Evolutionary conservation across 2,888 invertebrate genomes (phyloP).

Genomic region (Ligdia adustata): DNA sequence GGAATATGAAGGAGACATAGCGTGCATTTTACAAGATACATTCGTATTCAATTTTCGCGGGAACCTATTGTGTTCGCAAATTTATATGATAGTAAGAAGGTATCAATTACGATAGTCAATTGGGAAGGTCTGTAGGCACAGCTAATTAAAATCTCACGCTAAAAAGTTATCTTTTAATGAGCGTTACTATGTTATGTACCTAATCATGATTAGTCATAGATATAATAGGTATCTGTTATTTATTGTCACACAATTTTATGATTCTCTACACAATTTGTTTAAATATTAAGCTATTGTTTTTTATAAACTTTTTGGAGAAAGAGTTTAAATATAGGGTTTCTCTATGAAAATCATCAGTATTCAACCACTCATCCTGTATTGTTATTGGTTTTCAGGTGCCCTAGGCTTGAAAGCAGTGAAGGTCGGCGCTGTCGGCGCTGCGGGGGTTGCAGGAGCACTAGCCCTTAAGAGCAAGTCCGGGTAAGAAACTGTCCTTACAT

Average conservation of each 20-base stretch:
- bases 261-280: too few relatives aligned
- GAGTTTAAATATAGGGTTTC: too few relatives aligned
- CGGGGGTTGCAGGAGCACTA: slow-evolving; percentile 58
- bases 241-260: too few relatives aligned
- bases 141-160: slow-evolving; percentile 5
- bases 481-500: slow-evolving; percentile 47
- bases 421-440: slow-evolving; percentile 61
- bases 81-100: background rate
- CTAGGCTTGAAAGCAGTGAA: slow-evolving; percentile 74
- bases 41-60: background rate
- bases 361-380: too few relatives aligned
- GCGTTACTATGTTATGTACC: too few relatives aligned
- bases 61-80: slow-evolving; percentile 9
- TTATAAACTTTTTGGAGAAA: too few relatives aligned
- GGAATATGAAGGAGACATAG: background rate
- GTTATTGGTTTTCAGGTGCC: slow-evolving; percentile 47
- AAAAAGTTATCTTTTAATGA: too few relatives aligned
- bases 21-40: slow-evolving; percentile 3
- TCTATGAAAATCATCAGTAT: too few relatives aligned
- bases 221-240: too few relatives aligned
- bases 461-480: slow-evolving; percentile 64
- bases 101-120: slow-evolving; percentile 2
- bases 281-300: too few relatives aligned
- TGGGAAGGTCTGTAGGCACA: background rate
- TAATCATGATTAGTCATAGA: too few relatives aligned